Evolutionary conservation across 2,797 vertebrate species (phyloP).

Genomic region (Pangasius mekongensis): DNA sequence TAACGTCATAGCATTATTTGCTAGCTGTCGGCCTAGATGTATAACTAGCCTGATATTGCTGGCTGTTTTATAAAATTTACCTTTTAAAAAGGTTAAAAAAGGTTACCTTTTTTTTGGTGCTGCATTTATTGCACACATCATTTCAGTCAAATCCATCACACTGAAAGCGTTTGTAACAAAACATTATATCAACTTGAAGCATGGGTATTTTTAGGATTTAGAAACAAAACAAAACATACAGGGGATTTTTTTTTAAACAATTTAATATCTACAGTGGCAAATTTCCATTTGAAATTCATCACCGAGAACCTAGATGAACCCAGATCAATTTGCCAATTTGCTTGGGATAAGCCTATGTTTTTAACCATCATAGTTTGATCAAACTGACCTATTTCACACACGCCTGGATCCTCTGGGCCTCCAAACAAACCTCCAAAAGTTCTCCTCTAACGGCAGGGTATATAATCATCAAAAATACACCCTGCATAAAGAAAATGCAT

Average conservation of each 20-base stretch:
- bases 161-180: not conserved
- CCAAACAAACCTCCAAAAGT: not conserved
- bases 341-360: not conserved
- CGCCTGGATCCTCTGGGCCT: not conserved
- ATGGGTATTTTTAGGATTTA: too few relatives aligned
- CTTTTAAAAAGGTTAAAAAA: too few relatives aligned
- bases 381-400: not conserved
- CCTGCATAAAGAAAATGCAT: not conserved
- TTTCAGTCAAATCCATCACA: not conserved
- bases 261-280: too few relatives aligned
- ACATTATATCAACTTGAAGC: not conserved
- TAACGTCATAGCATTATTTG: not conserved
- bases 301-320: not conserved
- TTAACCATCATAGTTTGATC: not conserved
- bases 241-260: too few relatives aligned
- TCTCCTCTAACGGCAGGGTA: not conserved
- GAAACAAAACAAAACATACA: too few relatives aligned
- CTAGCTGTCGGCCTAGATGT: too few relatives aligned
- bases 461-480: too few relatives aligned
- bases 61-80: not conserved
- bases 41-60: not conserved
- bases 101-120: not conserved
- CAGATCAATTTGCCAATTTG: not conserved
- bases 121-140: not conserved
- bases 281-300: not conserved